Evolutionary conservation across 2,888 invertebrate genomes (phyloP).

Genomic region (Lottia scabra): DNA sequence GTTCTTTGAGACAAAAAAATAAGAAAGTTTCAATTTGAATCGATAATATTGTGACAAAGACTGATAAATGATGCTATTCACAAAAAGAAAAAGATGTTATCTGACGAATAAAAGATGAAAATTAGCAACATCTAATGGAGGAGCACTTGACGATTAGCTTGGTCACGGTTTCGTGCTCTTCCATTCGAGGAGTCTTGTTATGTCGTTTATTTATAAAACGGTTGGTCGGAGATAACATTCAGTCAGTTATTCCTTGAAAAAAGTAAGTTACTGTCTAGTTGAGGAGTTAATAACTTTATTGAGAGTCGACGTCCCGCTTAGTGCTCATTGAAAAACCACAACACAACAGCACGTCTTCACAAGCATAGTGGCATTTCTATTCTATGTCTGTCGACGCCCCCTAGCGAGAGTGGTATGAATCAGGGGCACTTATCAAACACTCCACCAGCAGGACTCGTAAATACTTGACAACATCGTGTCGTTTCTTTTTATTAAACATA

Average conservation of each 20-base stretch:
- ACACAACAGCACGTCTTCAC: constrained; percentile 2
- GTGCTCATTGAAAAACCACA: not conserved
- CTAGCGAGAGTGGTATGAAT: not conserved
- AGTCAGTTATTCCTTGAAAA: not conserved
- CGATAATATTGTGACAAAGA: too few species aligned
- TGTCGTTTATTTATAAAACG: not conserved
- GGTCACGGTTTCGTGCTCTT: too few species aligned
- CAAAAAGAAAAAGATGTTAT: too few species aligned
- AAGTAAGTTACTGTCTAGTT: not conserved
- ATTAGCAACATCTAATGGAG: too few species aligned
- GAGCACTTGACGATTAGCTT: too few species aligned
- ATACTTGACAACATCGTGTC: constrained; percentile 4
- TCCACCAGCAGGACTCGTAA: not conserved
- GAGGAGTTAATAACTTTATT: not conserved
- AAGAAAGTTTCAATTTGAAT: too few species aligned
- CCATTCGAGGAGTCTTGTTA: too few species aligned
- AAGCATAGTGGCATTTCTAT: constrained; percentile 4
- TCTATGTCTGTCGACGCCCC: not conserved
- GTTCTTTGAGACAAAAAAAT: too few species aligned
- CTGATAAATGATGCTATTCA: too few species aligned
- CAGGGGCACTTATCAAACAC: constrained; percentile 6
- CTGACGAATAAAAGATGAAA: too few species aligned
- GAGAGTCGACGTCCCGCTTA: not conserved
- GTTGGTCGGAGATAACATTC: not conserved
- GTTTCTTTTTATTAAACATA: not conserved